Evolutionary conservation across 1,140 invertebrate species (phyloP), one percentile per base, ranked within the genome.

Genomic region (Aphelinus atriplicis): DNA sequence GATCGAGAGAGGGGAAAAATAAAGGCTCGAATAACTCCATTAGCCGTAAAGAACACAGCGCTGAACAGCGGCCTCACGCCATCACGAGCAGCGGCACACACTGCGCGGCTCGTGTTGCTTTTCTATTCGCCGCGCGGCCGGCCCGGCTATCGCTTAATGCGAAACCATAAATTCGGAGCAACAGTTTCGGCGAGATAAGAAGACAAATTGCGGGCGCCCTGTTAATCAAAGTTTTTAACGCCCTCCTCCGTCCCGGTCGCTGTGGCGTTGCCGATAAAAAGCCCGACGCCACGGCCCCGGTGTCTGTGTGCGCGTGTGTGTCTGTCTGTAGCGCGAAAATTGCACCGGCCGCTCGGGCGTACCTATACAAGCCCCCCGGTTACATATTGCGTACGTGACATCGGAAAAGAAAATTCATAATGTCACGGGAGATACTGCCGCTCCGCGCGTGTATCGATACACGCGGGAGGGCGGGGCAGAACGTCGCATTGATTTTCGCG

Each of bases 191-290:
- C 55, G 9, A 57, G 72, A 74, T 74, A 74, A 74, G 72, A 74
- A 68, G 72, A 74, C 72, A 74, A 74, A 74, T 74, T 74, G 65
- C 72, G n/a, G 47, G 42, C 42, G 65, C 65, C 42, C 65, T 74
- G 64, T 68, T 74, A 74, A 74, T 74, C 72, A 74, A 74, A 74
- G 72, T 74, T 74, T 69, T 74, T 69, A 69, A 69, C 62, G 46
- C 64, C 26, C 26, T 26, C 26, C 26, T 48, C 26, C 26, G 2
- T n/a, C 58, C 45, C 58, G 26, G 3, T n/a, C 58, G 5, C 58
- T 43, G 26, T 7, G 46, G 62, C 57, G 62, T 1, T 1, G 26
- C 7, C 62, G 62, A 55, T 67, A 73, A 73, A 67, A 73, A 73
- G 7, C 42, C 55, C 9, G n/a, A 5, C 58, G 42, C n/a, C 26